Conservation (phyloP, 2,888 invertebrate species). For the Erebia ligea region DNA sequence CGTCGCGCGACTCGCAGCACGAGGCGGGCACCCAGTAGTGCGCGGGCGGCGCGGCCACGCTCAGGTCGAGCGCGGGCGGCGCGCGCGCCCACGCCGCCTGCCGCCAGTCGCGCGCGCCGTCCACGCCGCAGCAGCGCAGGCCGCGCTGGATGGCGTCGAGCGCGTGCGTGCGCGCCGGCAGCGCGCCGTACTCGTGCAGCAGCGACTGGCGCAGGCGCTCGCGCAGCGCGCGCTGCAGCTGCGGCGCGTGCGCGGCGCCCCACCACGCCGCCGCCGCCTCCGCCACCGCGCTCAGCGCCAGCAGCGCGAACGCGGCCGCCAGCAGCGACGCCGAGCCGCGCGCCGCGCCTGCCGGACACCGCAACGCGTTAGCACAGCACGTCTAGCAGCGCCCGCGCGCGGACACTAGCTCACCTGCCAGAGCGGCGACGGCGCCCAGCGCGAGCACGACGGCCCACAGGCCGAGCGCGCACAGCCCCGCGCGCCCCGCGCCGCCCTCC, state of each 20-base stretch:
- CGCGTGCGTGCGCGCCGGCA: constrained; percentile 60
- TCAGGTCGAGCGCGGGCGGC: constrained; percentile 57
- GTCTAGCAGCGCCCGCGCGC: too few relatives aligned
- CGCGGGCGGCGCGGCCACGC: constrained; percentile 60
- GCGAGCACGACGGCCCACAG: too few relatives aligned
- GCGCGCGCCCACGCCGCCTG: constrained; percentile 56
- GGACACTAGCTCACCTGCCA: too few relatives aligned
- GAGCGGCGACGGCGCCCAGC: too few relatives aligned
- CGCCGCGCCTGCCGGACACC: constrained; percentile 50
- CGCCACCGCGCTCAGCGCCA: constrained; percentile 66
- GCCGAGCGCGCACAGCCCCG: too few relatives aligned
- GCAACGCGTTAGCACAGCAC: not conserved
- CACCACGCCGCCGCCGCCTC: constrained; percentile 72
- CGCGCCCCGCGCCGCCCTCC: too few relatives aligned
- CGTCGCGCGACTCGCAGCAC: constrained; percentile 55
- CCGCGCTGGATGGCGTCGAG: constrained; percentile 69
- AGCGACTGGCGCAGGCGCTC: constrained; percentile 56
- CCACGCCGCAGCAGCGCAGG: constrained; percentile 96
- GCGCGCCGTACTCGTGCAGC: constrained; percentile 63
- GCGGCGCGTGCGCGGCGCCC: constrained; percentile 70
- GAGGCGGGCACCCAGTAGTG: constrained; percentile 68
- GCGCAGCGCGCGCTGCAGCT: constrained; percentile 46
- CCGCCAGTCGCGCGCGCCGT: constrained; percentile 96
- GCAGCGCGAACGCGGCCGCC: constrained; percentile 66
- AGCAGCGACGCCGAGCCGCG: constrained; percentile 62